Evolutionary conservation across 2,113 vertebrate genomes (phyloP).

Genomic region (Pterophyllum scalare): DNA sequence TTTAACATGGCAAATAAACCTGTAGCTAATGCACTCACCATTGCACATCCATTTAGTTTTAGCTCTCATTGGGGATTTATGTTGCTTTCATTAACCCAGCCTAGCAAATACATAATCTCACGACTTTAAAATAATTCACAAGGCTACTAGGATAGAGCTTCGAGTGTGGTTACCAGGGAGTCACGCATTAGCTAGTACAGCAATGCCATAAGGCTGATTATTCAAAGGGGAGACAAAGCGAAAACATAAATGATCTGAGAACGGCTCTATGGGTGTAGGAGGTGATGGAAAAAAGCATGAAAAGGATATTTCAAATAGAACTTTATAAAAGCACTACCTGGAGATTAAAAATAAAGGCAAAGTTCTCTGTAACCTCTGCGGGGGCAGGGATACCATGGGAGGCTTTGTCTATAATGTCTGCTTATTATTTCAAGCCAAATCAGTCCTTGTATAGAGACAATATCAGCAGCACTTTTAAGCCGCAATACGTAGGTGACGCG

Average conservation of each 20-base stretch:
- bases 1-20: slow-evolving; percentile 46
- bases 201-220: background rate
- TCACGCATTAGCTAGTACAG: background rate
- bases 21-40: slow-evolving; percentile 24
- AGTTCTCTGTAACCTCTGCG: slow-evolving; percentile 23
- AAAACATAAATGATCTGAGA: background rate
- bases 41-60: slow-evolving; percentile 7
- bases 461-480: background rate
- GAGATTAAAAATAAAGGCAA: slow-evolving; percentile 43
- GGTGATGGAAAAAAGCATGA: background rate
- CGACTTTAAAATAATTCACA: slow-evolving; percentile 17
- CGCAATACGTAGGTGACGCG: background rate
- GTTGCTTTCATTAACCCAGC: slow-evolving; percentile 25
- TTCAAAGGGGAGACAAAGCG: background rate
- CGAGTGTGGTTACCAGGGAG: background rate
- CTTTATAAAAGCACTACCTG: slow-evolving; percentile 17
- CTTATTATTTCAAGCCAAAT: slow-evolving; percentile 22
- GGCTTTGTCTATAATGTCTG: slow-evolving; percentile 27
- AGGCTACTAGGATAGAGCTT: background rate
- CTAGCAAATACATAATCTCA: slow-evolving; percentile 9
- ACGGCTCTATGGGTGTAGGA: slow-evolving; percentile 1
- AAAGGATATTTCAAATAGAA: slow-evolving; percentile 13
- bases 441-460: background rate
- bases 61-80: slow-evolving; percentile 26
- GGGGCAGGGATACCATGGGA: slow-evolving; percentile 13